These are phyloP conservation scores for Mesembrinibis cayennensis DNA, from an alignment of 2,113 vertebrate genomes.

Conservation along the genomic window DNA sequence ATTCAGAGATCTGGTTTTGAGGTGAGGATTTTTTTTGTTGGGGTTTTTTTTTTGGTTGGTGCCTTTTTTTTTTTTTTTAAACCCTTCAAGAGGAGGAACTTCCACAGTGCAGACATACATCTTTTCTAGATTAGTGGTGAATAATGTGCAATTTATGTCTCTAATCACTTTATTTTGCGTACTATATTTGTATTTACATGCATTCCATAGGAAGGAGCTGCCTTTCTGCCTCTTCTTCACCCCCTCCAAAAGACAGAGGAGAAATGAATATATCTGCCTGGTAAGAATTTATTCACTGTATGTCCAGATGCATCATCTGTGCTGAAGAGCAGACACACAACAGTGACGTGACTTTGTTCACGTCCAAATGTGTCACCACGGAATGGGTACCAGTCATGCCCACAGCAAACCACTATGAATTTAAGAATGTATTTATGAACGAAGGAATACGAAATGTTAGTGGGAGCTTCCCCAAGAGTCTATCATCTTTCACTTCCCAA, in stretches of 20 bases:
- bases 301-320: background rate
- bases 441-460: background rate
- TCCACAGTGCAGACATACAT: background rate
- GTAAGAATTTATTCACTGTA: background rate
- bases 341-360: background rate
- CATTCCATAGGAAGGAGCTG: background rate
- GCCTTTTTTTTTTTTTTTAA: background rate
- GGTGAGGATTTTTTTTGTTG: too few species aligned
- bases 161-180: background rate
- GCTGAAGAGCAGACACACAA: background rate
- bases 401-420: background rate
- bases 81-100: background rate
- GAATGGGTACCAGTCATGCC: background rate
- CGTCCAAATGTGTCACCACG: accelerated
- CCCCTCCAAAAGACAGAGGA: background rate
- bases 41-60: too few species aligned
- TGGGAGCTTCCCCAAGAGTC: background rate
- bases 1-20: background rate
- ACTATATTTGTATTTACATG: background rate
- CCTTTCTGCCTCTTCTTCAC: background rate
- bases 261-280: background rate
- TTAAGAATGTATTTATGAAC: background rate
- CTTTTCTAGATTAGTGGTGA: background rate
- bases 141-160: background rate
- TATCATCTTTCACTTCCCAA: background rate